These are phyloP conservation scores for Chondrosia reniformis DNA, from an alignment of 37 sponge, comb jelly and placozoan species.

Conservation along the genomic window DNA sequence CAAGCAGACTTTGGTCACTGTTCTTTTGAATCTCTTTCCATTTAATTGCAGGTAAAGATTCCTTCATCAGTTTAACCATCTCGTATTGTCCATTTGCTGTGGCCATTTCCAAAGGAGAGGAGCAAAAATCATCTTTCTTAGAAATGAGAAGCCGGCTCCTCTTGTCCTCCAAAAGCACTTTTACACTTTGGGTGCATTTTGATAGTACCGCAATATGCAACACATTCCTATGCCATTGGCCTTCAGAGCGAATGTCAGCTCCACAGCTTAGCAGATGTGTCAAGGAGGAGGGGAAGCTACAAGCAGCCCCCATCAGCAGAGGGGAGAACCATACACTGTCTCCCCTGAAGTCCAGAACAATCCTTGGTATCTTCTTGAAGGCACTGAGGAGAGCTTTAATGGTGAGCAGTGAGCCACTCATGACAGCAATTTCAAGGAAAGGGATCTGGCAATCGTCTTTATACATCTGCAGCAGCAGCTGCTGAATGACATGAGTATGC, in stretches of 20 bases:
- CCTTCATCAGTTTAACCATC: background rate
- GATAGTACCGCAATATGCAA: conserved; percentile 13
- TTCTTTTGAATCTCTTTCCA: too few relatives aligned
- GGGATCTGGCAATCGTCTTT: background rate
- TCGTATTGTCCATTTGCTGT: background rate
- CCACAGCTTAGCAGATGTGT: background rate
- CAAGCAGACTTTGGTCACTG: too few relatives aligned
- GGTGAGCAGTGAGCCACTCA: background rate
- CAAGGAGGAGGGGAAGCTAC: background rate
- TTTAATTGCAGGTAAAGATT: conserved; percentile 4
- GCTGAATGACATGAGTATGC: background rate
- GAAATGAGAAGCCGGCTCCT: background rate
- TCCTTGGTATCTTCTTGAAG: background rate
- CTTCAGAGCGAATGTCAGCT: background rate
- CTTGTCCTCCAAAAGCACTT: background rate
- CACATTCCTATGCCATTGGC: background rate
- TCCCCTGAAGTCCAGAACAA: background rate
- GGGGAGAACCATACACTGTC: background rate
- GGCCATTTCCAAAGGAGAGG: conserved; percentile 1
- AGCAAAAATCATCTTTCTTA: background rate
- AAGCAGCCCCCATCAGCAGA: background rate
- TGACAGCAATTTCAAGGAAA: background rate
- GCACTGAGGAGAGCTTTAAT: background rate
- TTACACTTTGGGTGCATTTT: background rate
- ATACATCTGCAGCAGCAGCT: background rate